phyloP scores from a whole-genome alignment of 1,140 invertebrate species.

The Thalassaphorura encarpata region DNA sequence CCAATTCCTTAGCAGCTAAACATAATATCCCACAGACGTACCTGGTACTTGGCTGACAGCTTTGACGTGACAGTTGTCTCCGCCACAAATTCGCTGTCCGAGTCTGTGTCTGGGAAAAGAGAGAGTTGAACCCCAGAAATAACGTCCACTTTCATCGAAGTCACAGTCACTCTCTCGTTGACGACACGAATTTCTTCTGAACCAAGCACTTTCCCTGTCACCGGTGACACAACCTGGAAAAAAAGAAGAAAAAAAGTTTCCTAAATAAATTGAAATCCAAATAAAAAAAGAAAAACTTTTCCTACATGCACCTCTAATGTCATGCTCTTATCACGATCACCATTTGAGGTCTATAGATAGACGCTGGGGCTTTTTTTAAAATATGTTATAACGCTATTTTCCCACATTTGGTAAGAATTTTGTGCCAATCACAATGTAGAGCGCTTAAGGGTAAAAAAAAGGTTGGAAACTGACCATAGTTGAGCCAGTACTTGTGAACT shows the following conservation, averaged over 20 bases:
- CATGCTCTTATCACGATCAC: too few species aligned
- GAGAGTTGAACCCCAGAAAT: slow-evolving; percentile 82
- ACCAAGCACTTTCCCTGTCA: slow-evolving; percentile 81
- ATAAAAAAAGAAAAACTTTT: not conserved
- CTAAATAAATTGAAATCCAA: not conserved
- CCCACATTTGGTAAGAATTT: too few species aligned
- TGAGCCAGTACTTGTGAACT: too few species aligned
- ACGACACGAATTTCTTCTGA: slow-evolving; percentile 81
- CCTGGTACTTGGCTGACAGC: slow-evolving; percentile 89
- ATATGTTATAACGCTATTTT: too few species aligned
- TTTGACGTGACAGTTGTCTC: slow-evolving; percentile 75
- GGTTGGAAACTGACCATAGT: too few species aligned
- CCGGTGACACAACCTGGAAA: slow-evolving; percentile 68
- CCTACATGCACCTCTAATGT: not conserved
- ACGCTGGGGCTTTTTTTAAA: too few species aligned
- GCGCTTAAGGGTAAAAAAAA: too few species aligned
- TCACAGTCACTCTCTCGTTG: slow-evolving; percentile 78
- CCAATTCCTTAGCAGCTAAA: not conserved
- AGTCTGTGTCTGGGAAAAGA: slow-evolving; percentile 69
- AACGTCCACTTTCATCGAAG: slow-evolving; percentile 68
- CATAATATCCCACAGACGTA: too few species aligned
- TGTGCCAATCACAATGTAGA: too few species aligned
- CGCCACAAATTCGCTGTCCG: slow-evolving; percentile 79
- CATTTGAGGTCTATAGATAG: too few species aligned
- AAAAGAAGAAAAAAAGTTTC: not conserved